Percentiles rank a stretch among this genome's conserved stretches.
Evolutionary conservation across 2,113 vertebrate genomes (phyloP).

Genomic region (Cariama cristata): DNA sequence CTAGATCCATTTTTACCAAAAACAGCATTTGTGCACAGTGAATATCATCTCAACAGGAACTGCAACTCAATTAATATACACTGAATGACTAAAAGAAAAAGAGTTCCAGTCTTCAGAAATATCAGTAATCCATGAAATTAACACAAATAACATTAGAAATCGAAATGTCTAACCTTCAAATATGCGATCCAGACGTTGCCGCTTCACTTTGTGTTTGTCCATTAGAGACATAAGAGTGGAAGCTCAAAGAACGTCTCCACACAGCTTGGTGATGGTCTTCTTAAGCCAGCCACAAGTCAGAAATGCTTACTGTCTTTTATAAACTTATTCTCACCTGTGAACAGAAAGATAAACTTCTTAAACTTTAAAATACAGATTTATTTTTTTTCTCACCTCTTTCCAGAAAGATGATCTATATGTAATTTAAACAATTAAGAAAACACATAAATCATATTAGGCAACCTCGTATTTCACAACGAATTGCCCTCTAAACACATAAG

Average conservation of each 20-base stretch:
- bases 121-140: not conserved
- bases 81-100: not conserved
- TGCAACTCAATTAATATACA: not conserved
- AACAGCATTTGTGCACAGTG: not conserved
- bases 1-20: not conserved
- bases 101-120: not conserved
- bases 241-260: slow-evolving; percentile 55
- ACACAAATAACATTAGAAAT: not conserved
- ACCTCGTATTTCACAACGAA: not conserved
- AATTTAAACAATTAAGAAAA: not conserved
- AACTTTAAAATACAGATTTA: not conserved
- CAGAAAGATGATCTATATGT: not conserved
- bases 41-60: not conserved
- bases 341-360: not conserved
- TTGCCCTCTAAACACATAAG: not conserved
- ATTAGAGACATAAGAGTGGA: slow-evolving; percentile 67
- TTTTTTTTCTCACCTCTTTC: not conserved
- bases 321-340: slow-evolving; percentile 40
- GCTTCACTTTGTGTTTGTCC: slow-evolving; percentile 81
- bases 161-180: slow-evolving; percentile 72
- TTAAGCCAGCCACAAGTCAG: not conserved
- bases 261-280: slow-evolving; percentile 32
- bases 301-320: not conserved
- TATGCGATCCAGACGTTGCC: slow-evolving; percentile 77
- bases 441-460: rapidly evolving